phyloP scores from a whole-genome alignment of 37 sponge, comb jelly and placozoan species.

The Ephydatia muelleri region DNA sequence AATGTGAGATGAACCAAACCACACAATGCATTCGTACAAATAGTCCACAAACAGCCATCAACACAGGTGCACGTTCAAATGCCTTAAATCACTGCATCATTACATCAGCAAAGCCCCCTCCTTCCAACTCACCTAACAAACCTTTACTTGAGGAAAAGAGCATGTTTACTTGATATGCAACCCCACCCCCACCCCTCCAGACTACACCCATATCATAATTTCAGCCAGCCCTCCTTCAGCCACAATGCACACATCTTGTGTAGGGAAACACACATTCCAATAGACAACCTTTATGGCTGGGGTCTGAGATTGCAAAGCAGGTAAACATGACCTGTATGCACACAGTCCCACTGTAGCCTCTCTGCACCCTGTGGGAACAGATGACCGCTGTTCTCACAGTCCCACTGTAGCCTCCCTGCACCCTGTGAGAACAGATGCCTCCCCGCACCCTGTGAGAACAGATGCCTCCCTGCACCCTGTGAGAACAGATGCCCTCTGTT shows the following conservation, averaged over 20 bases:
- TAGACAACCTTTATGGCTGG: not conserved
- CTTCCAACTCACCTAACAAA: no score
- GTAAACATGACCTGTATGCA: not conserved
- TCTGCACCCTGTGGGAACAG: not conserved
- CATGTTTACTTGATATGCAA: no score
- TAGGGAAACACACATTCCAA: not conserved
- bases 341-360: not conserved
- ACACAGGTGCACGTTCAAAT: not conserved
- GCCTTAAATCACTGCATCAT: not conserved
- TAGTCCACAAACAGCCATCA: not conserved
- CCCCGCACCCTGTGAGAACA: no score
- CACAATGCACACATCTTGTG: not conserved
- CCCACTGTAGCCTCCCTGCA: no score
- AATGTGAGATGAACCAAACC: not conserved
- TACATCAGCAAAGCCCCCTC: not conserved
- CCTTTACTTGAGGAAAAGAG: no score
- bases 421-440: no score
- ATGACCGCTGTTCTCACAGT: not conserved
- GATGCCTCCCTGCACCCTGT: no score
- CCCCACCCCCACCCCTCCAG: not conserved
- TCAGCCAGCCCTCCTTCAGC: no score
- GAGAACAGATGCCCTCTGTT: no score
- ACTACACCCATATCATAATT: not conserved
- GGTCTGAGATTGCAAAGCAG: not conserved
- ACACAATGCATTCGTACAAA: not conserved